Base-by-base conservation (phyloP, 2,797 vertebrate genomes). In the Clarias platycephalus region DNA sequence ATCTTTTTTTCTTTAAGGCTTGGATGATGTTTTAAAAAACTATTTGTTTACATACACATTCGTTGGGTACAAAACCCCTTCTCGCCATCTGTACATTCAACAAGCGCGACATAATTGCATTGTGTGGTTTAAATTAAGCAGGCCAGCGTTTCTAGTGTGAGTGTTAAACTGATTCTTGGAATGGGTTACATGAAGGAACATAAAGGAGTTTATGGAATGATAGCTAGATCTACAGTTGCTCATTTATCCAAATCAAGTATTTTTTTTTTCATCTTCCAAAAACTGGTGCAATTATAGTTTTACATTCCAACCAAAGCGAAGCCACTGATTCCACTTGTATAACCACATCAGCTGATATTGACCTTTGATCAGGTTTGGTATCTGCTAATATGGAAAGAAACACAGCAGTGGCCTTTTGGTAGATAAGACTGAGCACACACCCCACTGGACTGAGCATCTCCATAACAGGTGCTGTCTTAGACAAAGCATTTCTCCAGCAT, bases 41-140 rank as follows among this genome's bases (percentile, higher is more conserved):
- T 6, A 24, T 40, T 26, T 13, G 40, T 24, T 49, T 22, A 63
- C 24, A 26, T 40, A 26, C 24, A 0, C 55, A 3, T 55, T 75
- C 55, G 55, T 31, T 55, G 28, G 71, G 15, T n/a, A 62, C 22
- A 64, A 4, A 77, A 24, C 10, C 10, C 57, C 20, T 58, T 15
- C 28, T 58, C 74, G 13, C 22, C 75, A 63, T 79, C 60, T 63
- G 58, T 79, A 79, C 22, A 63, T 79, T 79, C 37, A 79, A 4
- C 13, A 3, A 26, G 60, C 6, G 7, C 44, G 76, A 63, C 2
- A 15, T 18, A 63, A 63, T 2, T 18, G 34, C 58, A 44, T 16
- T 20, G 58, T 63, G 58, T 26, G 34, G 13, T 63, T 26, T 10
- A 26, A 40, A 62, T 62, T 26, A 79, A 44, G 49, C 1, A 40